Evolutionary conservation across 2,888 invertebrate genomes (phyloP).

Genomic region (Leucoma salicis): DNA sequence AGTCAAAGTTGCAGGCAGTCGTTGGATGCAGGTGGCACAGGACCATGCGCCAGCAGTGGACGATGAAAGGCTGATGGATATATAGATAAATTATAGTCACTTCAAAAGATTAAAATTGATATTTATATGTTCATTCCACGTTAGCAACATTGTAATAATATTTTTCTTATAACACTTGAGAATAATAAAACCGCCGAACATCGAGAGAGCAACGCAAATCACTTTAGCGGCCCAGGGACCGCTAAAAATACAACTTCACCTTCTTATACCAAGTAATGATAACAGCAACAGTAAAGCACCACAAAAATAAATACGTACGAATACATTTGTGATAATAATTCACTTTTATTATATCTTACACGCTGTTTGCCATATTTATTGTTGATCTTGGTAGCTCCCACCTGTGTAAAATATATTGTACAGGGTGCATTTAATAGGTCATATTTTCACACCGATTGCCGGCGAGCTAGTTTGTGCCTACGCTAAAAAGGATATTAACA

Average conservation of each 20-base stretch:
- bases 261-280: constrained; percentile 52
- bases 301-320: constrained; percentile 63
- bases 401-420: constrained; percentile 71
- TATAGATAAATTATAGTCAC: constrained; percentile 22
- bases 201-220: constrained; percentile 38
- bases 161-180: constrained; percentile 31
- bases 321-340: constrained; percentile 76
- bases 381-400: constrained; percentile 69
- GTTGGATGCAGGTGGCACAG: no score
- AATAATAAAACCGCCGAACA: constrained; percentile 32
- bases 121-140: constrained; percentile 25
- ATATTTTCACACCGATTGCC: constrained; percentile 54
- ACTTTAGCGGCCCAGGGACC: constrained; percentile 40
- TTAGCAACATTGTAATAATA: constrained; percentile 37
- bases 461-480: constrained; percentile 31
- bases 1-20: no score
- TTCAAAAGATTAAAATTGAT: constrained; percentile 26
- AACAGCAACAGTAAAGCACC: constrained; percentile 52
- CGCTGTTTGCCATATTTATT: constrained; percentile 78
- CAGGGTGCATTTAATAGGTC: constrained; percentile 63
- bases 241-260: constrained; percentile 50
- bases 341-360: constrained; percentile 80
- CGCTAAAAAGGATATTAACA: constrained; percentile 35
- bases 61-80: no score
- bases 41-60: no score